A percentile compares a stretch with the other conserved stretches of the same genome.
These are phyloP conservation scores for Sebastes trivittatus DNA, from an alignment of 2,797 vertebrate species.

Conservation along the genomic window DNA sequence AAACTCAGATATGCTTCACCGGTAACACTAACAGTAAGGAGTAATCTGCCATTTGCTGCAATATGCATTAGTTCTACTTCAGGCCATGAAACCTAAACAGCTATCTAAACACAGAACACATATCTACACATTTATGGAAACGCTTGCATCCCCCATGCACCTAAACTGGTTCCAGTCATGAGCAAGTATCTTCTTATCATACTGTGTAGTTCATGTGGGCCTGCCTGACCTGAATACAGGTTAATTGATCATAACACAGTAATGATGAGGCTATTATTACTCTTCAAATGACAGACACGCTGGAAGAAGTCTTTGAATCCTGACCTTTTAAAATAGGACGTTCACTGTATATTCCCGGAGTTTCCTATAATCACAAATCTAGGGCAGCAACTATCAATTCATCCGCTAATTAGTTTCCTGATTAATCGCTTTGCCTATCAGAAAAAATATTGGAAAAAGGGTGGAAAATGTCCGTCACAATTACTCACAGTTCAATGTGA, in stretches of 20 bases:
- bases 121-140: neutral
- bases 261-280: neutral
- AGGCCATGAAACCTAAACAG: neutral
- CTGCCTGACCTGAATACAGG: neutral
- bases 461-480: neutral
- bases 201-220: neutral
- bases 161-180: neutral
- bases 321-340: neutral
- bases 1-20: neutral
- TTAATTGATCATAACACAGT: neutral
- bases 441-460: neutral
- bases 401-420: neutral
- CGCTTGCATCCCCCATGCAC: neutral
- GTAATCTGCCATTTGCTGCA: slow-evolving; percentile 2
- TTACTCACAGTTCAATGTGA: neutral
- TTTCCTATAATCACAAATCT: slow-evolving; percentile 2
- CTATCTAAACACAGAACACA: neutral
- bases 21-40: neutral
- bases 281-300: neutral
- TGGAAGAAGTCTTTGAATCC: neutral
- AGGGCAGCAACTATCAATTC: neutral
- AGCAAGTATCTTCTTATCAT: neutral
- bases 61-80: slow-evolving; percentile 2
- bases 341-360: neutral
- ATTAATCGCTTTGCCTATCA: neutral